Evolutionary conservation across 2,113 vertebrate species (phyloP), one percentile per base, ranked within the genome.

Genomic region (Clinocottus analis): DNA sequence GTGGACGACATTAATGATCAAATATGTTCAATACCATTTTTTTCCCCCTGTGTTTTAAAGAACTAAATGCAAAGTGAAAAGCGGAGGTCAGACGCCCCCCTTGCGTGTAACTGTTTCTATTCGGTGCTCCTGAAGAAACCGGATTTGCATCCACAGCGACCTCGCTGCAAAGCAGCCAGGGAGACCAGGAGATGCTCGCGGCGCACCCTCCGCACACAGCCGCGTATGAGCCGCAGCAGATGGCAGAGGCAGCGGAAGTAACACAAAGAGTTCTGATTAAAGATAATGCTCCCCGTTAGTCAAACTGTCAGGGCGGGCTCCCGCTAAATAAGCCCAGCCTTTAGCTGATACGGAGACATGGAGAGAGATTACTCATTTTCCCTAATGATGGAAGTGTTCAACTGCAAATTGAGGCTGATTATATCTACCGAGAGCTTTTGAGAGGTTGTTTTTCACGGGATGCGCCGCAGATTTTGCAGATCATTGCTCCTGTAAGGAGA

Each of bases 231-330:
- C 83, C 27, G 47, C 64, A 51, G 80, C 90, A 93, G 93, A 93
- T 93, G 90, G 80, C 82, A 75, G 84, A 88, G 90, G 79, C 85
- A 89, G 86, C 72, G 91, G 93, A 94, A 94, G 89, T 81, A 43
- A 77, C 86, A 94, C 93, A 94, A 95, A 93, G 91, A 87, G 49
- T 92, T 94, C 86, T 94, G 93, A 94, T 94, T 93, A 87, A 86
- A 89, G 85, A 91, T 89, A 93, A 92, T 86, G 87, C 71, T 72
- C 77, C 79, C 87, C 84, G 85, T 91, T 90, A 89, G 87, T 94
- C 88, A 89, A 85, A 87, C 71, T 79, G 77, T 88, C 80, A 72
- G 85, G 75, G 67, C 64, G 49, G 80, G 72, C 84, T 84, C 77
- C 75, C 21, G 56, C 79, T 92, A 88, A 92, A 91, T 87, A 83